Base-by-base conservation (phyloP, 2,888 invertebrate species). In the Drosophila neonasuta region DNA sequence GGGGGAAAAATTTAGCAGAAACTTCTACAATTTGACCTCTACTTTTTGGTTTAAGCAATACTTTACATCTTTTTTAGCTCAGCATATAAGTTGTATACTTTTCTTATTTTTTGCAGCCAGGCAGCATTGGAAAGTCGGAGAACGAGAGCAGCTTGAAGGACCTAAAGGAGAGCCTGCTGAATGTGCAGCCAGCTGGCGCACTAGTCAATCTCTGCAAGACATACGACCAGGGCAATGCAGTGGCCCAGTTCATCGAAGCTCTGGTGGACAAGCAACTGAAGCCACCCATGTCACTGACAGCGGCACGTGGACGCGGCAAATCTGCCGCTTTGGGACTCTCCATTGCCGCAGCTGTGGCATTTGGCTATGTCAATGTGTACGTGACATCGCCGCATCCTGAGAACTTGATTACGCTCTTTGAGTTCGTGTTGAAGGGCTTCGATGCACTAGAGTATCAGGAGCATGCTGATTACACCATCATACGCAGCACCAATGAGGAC, bases 351-450 rank as follows among this genome's bases (percentile, higher is more conserved):
- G 95, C 97, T 0, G 93, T 97, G 2, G 95, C 96, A 0, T 95
- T 96, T 82, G 94, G 95, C 24, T 93, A 93, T 87, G 96, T 97
- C 0, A 97, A 97, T 88, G 95, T 98, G 66, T 99, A 98, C 91
- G 98, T 99, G 39, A 99, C 99, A 0, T 97, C 98, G 57, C 99
- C 99, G 0, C 97, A 97, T 89, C 99, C 99, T 0, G 99, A 99
- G 91, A 99, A 99, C 92, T 93, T 99, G 89, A 97, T 96, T 68
- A 99, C 99, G 0, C 92, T 99, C 9, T 99, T 99, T 91, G 97
- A 99, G 90, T 99, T 99, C 90, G 93, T 99, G 3, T 94, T 99
- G 59, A 98, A 98, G 92, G 98, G 98, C 0, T 95, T 99, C 84
- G 98, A 99, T 91, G 96, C 96, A 0, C 92, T 99, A 50, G 95